A percentile compares a stretch with the other conserved stretches of the same genome.
These are phyloP conservation scores for Gortyna flavago DNA, from an alignment of 2,888 invertebrate genomes.

Conservation along the genomic window DNA sequence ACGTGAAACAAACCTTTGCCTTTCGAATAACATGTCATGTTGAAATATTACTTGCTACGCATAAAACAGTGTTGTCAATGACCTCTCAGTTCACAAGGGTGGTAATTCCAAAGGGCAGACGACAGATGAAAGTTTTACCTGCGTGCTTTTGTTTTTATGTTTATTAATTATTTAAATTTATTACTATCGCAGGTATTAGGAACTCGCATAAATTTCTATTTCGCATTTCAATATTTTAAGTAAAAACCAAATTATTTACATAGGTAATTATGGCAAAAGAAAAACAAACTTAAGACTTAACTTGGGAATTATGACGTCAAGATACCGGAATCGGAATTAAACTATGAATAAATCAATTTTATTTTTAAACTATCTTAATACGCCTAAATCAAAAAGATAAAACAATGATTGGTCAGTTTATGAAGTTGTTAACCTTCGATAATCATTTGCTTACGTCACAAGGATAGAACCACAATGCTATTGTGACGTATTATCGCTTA, in stretches of 20 bases:
- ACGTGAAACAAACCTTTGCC: constrained; percentile 39
- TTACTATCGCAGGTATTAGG: not conserved
- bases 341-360: constrained; percentile 12
- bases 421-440: constrained; percentile 57
- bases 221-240: constrained; percentile 1
- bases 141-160: constrained; percentile 5
- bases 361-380: not conserved
- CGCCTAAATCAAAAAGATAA: constrained; percentile 26
- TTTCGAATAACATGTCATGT: constrained; percentile 34
- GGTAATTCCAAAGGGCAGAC: constrained; percentile 27
- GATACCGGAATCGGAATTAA: constrained; percentile 16
- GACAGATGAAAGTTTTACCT: constrained; percentile 18
- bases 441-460: constrained; percentile 59
- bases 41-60: constrained; percentile 30
- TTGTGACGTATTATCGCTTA: constrained; percentile 61
- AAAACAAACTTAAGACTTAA: not conserved
- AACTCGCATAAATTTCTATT: not conserved
- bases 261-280: not conserved
- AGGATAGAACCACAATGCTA: constrained; percentile 46
- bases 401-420: constrained; percentile 42
- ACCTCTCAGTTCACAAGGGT: constrained; percentile 20
- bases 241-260: not conserved
- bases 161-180: constrained; percentile 36
- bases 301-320: not conserved
- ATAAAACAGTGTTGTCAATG: constrained; percentile 25